Conservation (phyloP, 2,888 invertebrate species). For the Sarcophaga rosellei region DNA sequence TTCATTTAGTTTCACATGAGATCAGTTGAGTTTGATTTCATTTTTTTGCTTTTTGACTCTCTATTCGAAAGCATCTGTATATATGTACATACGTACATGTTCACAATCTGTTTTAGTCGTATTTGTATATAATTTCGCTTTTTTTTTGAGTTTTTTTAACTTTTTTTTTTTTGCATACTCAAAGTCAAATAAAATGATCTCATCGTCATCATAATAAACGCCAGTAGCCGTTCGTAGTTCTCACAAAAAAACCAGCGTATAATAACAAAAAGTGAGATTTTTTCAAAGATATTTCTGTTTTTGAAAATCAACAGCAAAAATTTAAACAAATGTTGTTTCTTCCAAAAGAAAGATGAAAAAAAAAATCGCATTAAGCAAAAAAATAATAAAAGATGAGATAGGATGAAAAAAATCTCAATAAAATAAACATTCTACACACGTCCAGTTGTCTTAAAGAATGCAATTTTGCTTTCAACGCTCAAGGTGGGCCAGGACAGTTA, state of each 20-base stretch:
- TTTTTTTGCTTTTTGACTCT: background rate
- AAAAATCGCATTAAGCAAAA: conserved; percentile 37
- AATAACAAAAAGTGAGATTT: conserved; percentile 40
- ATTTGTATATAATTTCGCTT: conserved; percentile 54
- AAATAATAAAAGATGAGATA: background rate
- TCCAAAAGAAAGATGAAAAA: conserved; percentile 13
- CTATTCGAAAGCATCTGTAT: conserved; percentile 43
- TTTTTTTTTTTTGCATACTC: conserved; percentile 71
- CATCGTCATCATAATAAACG: conserved; percentile 70
- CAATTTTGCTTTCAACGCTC: background rate
- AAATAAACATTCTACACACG: conserved; percentile 28
- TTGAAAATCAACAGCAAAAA: conserved; percentile 21
- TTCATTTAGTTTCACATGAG: background rate
- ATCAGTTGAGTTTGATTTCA: conserved; percentile 54
- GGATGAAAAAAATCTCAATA: conserved; percentile 26
- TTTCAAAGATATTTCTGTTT: conserved; percentile 45
- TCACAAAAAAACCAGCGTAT: conserved; percentile 22
- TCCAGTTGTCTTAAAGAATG: conserved; percentile 12
- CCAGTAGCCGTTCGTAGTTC: conserved; percentile 44
- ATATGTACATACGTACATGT: background rate
- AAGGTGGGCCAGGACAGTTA: background rate
- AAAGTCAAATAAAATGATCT: conserved; percentile 75
- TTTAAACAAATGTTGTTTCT: conserved; percentile 46
- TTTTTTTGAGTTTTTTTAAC: conserved; percentile 57
- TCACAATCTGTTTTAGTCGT: conserved; percentile 37